Conservation (phyloP, 2,888 invertebrate genomes). For the Biston stratarius region DNA sequence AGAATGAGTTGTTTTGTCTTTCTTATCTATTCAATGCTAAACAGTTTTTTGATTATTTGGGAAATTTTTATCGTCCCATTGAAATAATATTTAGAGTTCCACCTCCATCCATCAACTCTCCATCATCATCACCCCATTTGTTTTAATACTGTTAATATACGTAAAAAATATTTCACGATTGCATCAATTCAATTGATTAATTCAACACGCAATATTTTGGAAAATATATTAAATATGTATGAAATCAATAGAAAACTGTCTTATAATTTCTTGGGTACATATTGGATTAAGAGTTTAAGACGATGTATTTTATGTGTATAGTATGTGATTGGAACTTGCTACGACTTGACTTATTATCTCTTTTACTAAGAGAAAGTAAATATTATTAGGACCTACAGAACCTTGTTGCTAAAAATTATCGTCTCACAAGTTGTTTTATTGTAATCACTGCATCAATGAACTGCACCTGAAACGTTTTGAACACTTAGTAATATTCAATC, state of each 20-base stretch:
- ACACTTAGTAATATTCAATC: conserved; percentile 4
- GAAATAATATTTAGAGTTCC: conserved; percentile 14
- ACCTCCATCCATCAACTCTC: not conserved
- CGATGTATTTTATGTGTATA: not conserved
- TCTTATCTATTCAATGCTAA: conserved; percentile 15
- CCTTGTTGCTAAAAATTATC: not conserved
- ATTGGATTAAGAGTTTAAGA: not conserved
- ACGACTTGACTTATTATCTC: not conserved
- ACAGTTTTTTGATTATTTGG: conserved; percentile 3
- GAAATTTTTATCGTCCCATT: conserved; percentile 12
- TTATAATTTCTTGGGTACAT: too few relatives aligned
- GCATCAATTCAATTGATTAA: not conserved
- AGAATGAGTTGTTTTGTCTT: not conserved
- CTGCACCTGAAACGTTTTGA: conserved; percentile 16
- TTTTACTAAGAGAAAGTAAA: not conserved
- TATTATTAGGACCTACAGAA: conserved; percentile 1
- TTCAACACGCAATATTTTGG: not conserved
- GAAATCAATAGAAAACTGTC: too few relatives aligned
- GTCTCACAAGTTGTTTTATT: not conserved
- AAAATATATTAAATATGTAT: not conserved
- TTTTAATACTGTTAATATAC: not conserved
- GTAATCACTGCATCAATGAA: not conserved
- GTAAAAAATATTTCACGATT: not conserved
- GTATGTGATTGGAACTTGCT: too few relatives aligned
- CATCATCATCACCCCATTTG: too few relatives aligned